phyloP scores from a whole-genome alignment of 2,113 vertebrate species.

The Mastomys natalensis region DNA sequence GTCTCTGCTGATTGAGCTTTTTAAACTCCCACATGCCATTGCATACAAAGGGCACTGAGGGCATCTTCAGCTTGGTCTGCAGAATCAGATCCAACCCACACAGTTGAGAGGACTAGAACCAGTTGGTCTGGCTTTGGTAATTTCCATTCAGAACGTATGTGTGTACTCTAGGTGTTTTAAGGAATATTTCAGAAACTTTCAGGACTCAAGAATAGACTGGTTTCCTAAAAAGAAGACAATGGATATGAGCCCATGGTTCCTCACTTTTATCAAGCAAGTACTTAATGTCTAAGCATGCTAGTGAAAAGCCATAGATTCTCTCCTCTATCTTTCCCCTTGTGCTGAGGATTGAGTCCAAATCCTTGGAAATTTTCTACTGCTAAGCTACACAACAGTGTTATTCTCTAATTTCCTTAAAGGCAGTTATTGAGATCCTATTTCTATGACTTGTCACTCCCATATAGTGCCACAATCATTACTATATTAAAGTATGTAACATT shows the following conservation, averaged over 20 bases:
- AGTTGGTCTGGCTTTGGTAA: neutral
- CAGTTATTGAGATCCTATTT: neutral
- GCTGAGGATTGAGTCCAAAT: neutral
- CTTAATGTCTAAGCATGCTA: neutral
- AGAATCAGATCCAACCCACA: neutral
- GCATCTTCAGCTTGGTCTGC: neutral
- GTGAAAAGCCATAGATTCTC: slow-evolving; percentile 43
- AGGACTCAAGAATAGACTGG: neutral
- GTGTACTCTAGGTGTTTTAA: slow-evolving; percentile 33
- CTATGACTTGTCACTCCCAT: neutral
- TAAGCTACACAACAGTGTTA: neutral
- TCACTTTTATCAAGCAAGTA: neutral
- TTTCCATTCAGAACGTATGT: neutral
- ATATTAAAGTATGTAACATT: neutral
- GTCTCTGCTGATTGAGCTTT: slow-evolving; percentile 37
- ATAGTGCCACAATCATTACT: neutral
- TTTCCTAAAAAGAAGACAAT: neutral
- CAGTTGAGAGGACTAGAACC: slow-evolving; percentile 25
- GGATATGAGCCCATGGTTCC: neutral
- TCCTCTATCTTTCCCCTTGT: neutral
- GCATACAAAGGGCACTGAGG: neutral
- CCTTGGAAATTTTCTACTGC: neutral
- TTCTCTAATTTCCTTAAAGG: neutral
- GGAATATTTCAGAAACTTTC: slow-evolving; percentile 53
- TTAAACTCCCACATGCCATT: neutral